These are phyloP conservation scores for Lampropteryx suffumata DNA, from an alignment of 2,888 invertebrate genomes.

Conservation along the genomic window DNA sequence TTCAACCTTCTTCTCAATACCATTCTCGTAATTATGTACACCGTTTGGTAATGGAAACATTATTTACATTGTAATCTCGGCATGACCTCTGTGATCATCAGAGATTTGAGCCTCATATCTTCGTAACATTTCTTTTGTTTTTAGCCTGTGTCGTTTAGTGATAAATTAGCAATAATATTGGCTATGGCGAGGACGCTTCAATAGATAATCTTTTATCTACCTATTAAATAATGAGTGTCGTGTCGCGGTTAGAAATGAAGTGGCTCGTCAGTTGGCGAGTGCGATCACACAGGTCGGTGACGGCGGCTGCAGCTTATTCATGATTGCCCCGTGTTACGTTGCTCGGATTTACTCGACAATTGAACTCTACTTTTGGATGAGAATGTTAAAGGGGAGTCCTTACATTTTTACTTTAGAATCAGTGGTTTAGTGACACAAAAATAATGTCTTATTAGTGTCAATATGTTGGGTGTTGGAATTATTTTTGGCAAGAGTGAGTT, in stretches of 20 bases:
- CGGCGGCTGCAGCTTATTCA: conserved; percentile 28
- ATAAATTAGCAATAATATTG: conserved; percentile 61
- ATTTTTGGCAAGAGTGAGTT: conserved; percentile 36
- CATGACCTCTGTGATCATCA: not conserved
- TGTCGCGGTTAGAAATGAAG: conserved; percentile 42
- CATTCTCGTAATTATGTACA: no score
- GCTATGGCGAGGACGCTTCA: conserved; percentile 62
- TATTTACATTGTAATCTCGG: not conserved
- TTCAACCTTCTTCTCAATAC: no score
- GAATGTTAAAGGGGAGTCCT: no score
- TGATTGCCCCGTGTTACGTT: no score
- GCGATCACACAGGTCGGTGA: conserved; percentile 46
- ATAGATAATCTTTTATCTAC: conserved; percentile 80
- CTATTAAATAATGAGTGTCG: conserved; percentile 75
- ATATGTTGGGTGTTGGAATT: conserved; percentile 14
- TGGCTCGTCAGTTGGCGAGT: conserved; percentile 47
- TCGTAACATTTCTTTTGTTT: not conserved
- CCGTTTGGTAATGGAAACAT: not conserved
- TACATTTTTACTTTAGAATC: no score
- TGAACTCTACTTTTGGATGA: no score
- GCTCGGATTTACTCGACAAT: no score
- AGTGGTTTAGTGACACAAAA: no score
- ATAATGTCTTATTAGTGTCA: not conserved
- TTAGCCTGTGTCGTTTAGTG: conserved; percentile 43
- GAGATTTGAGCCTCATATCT: not conserved